Percentiles rank a stretch among this genome's conserved stretches.
Evolutionary conservation across 2,113 vertebrate species (phyloP).

Genomic region (Engystomops pustulosus): DNA sequence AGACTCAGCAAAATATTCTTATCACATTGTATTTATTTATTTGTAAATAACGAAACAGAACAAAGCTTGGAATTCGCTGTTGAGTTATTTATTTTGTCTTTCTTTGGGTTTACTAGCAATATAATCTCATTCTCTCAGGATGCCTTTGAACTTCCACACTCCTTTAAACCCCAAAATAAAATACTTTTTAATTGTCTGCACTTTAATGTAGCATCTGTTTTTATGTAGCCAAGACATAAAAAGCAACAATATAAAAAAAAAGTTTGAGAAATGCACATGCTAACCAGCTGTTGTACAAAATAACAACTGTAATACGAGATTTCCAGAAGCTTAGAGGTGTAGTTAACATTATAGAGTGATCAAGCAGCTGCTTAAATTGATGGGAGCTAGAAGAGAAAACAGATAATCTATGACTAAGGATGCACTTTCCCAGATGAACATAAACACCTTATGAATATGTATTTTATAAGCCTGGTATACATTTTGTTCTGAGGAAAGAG

Average conservation of each 20-base stretch:
- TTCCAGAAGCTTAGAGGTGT: slow-evolving; percentile 50
- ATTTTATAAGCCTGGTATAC: neutral
- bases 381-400: slow-evolving; percentile 2
- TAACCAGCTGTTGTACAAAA: slow-evolving; percentile 59
- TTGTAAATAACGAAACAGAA: slow-evolving; percentile 3
- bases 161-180: slow-evolving; percentile 44
- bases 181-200: slow-evolving; percentile 50
- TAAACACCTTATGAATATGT: slow-evolving; percentile 15
- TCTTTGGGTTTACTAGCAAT: slow-evolving; percentile 32
- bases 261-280: slow-evolving; percentile 51
- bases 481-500: neutral
- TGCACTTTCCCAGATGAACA: neutral
- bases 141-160: slow-evolving; percentile 52
- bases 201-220: slow-evolving; percentile 55
- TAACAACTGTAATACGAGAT: slow-evolving; percentile 53
- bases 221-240: slow-evolving; percentile 44
- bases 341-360: slow-evolving; percentile 37
- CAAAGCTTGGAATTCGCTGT: slow-evolving; percentile 12
- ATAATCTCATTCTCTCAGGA: slow-evolving; percentile 30
- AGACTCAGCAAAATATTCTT: neutral
- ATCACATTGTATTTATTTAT: slow-evolving; percentile 31
- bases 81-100: slow-evolving; percentile 32
- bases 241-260: slow-evolving; percentile 57
- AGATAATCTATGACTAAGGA: slow-evolving; percentile 8
- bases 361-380: slow-evolving; percentile 42